Evolutionary conservation across 2,888 invertebrate genomes (phyloP).

Genomic region (Silvanus unidentatus): DNA sequence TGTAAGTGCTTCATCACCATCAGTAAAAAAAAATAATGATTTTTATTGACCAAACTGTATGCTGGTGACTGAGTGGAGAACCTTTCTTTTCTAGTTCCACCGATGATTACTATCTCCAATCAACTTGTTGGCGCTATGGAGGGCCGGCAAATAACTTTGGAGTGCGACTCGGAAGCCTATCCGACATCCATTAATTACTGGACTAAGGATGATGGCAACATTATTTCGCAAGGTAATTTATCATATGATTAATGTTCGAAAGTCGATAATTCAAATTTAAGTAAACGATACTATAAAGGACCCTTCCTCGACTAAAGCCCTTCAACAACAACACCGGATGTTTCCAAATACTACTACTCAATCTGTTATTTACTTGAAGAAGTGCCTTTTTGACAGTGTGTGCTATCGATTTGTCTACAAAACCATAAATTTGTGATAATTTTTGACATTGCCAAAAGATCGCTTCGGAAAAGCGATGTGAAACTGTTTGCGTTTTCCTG

Average conservation of each 20-base stretch:
- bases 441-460: too few relatives aligned
- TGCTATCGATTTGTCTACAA: too few relatives aligned
- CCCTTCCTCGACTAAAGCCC: not conserved
- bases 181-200: slow-evolving; percentile 70
- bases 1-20: slow-evolving; percentile 62
- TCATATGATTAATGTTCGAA: slow-evolving; percentile 6
- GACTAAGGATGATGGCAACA: slow-evolving; percentile 62
- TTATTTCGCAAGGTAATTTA: slow-evolving; percentile 40
- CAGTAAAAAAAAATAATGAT: slow-evolving; percentile 2
- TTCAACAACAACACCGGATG: not conserved
- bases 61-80: not conserved
- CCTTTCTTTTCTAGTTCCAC: slow-evolving; percentile 54
- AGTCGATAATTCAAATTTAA: slow-evolving; percentile 6
- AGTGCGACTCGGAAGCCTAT: slow-evolving; percentile 69
- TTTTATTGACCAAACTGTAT: not conserved
- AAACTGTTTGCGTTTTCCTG: too few relatives aligned
- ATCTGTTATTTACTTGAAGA: not conserved
- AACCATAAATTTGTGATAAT: too few relatives aligned
- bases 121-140: slow-evolving; percentile 64
- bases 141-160: slow-evolving; percentile 61
- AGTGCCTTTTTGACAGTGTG: not conserved
- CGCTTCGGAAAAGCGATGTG: too few relatives aligned
- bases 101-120: slow-evolving; percentile 67
- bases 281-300: not conserved
- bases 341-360: slow-evolving; percentile 4